Evolutionary conservation across 2,797 vertebrate species (phyloP).

Genomic region (Enteromius unitaeniatus): DNA sequence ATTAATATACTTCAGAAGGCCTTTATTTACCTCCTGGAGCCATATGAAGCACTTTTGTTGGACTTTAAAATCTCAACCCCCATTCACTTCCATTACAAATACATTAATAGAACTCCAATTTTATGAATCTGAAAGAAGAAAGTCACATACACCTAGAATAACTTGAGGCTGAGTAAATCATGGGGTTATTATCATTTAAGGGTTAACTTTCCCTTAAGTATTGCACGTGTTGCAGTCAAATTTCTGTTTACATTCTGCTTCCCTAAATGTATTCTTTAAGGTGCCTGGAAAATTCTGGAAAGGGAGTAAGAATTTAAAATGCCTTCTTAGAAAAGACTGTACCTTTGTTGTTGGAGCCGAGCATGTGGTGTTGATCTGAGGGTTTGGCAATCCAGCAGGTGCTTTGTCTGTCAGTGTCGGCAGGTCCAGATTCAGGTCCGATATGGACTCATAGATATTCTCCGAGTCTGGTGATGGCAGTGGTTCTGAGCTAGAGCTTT

Average conservation of each 20-base stretch:
- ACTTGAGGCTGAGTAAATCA: neutral
- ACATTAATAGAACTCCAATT: too few relatives aligned
- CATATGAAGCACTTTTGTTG: too few relatives aligned
- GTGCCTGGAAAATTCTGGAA: neutral
- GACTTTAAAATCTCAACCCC: too few relatives aligned
- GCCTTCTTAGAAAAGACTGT: neutral
- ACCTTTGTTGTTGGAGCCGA: conserved; percentile 51
- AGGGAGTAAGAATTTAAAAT: neutral
- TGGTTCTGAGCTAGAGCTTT: conserved; percentile 41
- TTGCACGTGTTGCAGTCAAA: neutral
- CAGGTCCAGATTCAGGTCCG: conserved; percentile 76
- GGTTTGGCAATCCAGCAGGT: conserved; percentile 20
- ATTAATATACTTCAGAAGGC: too few relatives aligned
- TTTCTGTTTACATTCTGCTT: neutral
- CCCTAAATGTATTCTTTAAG: neutral
- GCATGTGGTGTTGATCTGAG: conserved; percentile 37
- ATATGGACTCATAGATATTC: conserved; percentile 82
- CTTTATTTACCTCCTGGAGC: too few relatives aligned
- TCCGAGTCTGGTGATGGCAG: conserved; percentile 66
- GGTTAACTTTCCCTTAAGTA: neutral
- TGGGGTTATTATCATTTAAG: neutral
- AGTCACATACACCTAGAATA: too few relatives aligned
- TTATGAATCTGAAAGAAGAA: too few relatives aligned
- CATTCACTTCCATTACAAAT: too few relatives aligned
- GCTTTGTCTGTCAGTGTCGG: conserved; percentile 52